phyloP scores from a whole-genome alignment of 2,113 vertebrate genomes.

The Puffinus mauretanicus region DNA sequence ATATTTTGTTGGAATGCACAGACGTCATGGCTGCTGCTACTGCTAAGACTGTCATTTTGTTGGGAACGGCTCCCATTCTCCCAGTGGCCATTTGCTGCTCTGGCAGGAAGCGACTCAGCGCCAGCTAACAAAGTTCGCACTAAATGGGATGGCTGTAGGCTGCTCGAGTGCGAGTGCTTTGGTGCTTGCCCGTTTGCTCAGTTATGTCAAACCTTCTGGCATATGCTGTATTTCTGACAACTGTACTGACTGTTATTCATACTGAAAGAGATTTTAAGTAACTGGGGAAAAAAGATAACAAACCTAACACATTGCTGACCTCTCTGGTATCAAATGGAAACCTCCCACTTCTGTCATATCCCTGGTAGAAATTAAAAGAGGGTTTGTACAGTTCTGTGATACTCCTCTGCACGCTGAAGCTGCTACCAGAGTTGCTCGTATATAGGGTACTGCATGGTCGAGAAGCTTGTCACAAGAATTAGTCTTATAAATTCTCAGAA shows the following conservation, averaged over 20 bases:
- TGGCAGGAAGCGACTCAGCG: not conserved
- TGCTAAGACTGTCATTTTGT: not conserved
- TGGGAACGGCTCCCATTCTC: not conserved
- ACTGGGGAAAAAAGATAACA: not conserved
- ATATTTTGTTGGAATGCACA: not conserved
- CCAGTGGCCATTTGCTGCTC: not conserved
- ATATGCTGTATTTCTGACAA: not conserved
- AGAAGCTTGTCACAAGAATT: not conserved
- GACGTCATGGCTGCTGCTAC: not conserved
- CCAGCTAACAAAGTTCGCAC: not conserved
- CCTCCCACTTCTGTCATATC: not conserved
- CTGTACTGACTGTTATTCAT: not conserved
- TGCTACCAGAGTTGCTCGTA: not conserved
- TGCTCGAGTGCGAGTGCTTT: not conserved
- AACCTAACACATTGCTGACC: not conserved
- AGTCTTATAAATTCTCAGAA: not conserved
- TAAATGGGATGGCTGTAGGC: not conserved
- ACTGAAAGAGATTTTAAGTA: not conserved
- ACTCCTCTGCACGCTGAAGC: not conserved
- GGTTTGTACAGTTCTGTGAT: not conserved
- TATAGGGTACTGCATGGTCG: not conserved
- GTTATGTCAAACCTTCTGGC: not conserved
- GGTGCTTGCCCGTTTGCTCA: not conserved
- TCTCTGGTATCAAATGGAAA: not conserved
- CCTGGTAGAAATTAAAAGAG: not conserved